Evolutionary conservation across 2,888 invertebrate species (phyloP).

Genomic region (Lycia hirtaria): DNA sequence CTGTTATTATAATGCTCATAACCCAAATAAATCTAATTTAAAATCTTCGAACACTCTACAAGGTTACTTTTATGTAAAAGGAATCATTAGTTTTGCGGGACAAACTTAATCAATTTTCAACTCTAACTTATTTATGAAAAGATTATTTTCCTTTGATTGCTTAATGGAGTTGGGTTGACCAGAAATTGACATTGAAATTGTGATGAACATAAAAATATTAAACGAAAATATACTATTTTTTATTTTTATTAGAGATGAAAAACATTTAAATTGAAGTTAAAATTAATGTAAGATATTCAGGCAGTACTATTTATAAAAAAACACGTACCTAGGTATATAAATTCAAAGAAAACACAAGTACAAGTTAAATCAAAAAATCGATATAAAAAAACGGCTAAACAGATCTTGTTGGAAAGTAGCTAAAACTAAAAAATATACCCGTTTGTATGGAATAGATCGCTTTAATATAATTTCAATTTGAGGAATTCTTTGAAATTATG

Average conservation of each 20-base stretch:
- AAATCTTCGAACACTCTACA: conserved; percentile 20
- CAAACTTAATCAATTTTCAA: conserved; percentile 18
- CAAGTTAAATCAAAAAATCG: no score
- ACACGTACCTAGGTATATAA: no score
- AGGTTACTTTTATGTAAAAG: conserved; percentile 22
- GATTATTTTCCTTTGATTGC: conserved; percentile 27
- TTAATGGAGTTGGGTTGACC: conserved; percentile 19
- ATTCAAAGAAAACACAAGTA: no score
- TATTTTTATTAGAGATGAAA: background rate
- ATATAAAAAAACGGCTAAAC: no score
- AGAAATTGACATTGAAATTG: conserved; percentile 18
- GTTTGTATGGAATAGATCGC: no score
- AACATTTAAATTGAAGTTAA: no score
- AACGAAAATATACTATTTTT: conserved; percentile 1
- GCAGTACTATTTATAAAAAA: no score
- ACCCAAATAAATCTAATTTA: conserved; percentile 27
- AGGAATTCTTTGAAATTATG: no score
- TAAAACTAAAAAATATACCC: no score
- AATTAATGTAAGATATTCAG: no score
- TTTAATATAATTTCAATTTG: no score
- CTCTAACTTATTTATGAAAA: conserved; percentile 17
- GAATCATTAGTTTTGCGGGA: conserved; percentile 21
- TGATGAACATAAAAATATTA: background rate
- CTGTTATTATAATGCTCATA: conserved; percentile 13
- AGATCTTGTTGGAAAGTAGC: no score